phyloP scores from a whole-genome alignment of 2,888 invertebrate genomes.

The Watsonalla cultraria region DNA sequence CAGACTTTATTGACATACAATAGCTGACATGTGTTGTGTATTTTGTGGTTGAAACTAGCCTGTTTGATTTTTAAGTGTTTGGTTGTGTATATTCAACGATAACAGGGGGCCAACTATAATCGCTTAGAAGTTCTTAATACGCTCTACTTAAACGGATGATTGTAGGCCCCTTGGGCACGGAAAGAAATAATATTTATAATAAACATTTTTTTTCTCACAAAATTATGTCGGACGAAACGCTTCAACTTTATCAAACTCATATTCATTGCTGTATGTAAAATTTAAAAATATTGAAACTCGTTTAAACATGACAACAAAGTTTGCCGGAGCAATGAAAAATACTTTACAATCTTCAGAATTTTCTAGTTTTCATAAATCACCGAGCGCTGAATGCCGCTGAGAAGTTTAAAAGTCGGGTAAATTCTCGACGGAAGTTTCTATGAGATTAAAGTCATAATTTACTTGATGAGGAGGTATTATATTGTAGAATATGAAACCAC shows the following conservation, averaged over 20 bases:
- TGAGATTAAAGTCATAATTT: conserved; percentile 71
- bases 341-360: conserved; percentile 56
- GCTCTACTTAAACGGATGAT: too few species aligned
- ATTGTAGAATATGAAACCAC: conserved; percentile 57
- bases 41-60: too few species aligned
- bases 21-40: neutral
- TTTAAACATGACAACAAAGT: conserved; percentile 53
- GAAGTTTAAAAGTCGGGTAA: conserved; percentile 64
- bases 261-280: conserved; percentile 15
- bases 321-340: conserved; percentile 52
- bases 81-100: conserved; percentile 11
- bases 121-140: too few species aligned
- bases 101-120: conserved; percentile 4
- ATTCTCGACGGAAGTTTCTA: conserved; percentile 60
- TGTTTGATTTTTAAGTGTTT: too few species aligned
- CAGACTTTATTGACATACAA: neutral
- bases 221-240: conserved; percentile 5
- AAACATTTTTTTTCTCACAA: conserved; percentile 10
- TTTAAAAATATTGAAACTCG: conserved; percentile 38
- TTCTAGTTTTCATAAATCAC: conserved; percentile 72
- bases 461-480: conserved; percentile 63
- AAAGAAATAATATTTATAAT: too few species aligned
- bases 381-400: conserved; percentile 55
- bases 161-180: too few species aligned
- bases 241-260: conserved; percentile 6